Base-by-base conservation (phyloP, 2,888 invertebrate species). In the Calliscelio sp. region DNA sequence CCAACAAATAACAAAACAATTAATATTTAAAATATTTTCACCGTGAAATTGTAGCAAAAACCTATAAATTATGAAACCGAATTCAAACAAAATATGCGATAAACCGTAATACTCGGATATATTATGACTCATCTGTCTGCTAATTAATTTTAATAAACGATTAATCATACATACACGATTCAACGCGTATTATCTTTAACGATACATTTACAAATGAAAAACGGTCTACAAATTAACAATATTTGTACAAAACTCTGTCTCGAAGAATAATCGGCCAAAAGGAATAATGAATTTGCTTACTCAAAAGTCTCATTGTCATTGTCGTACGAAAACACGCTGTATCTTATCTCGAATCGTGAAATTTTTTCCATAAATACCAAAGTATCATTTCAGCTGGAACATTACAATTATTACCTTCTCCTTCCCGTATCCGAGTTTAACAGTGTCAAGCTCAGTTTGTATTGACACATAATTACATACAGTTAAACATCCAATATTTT, bases 341-440 rank as follows among this genome's bases (percentile, higher is more conserved):
- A 74, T 81, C 81, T 74, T 81, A 81, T 81, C 68, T 44, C 20
- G 66, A 28, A 81, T 81, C 63, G 74, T 44, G 63, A 57, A 20
- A 74, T 28, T 74, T 68, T 78, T 79, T 70, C 79, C 71, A 71
- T 79, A 79, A 73, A 66, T 73, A 59, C 44, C 28, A 22, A 61
- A 61, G 59, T 79, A 81, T 81, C 74, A 51, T 81, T 81, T 68
- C 81, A 81, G 73, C 24, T 81, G 81, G 28, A 78, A 70, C 55
- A 78, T 51, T 65, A 66, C 65, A 75, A 75, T 75, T 66, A 75
- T n/a, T n/a, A n/a, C n/a, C 38, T 46, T 44, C 55, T 55, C 32
- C 38, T 32, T 44, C 35, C 14, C 35, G 18, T 4, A 10, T 25
- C 16, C 46, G 14, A n/a, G n/a, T 55, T 55, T 6, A 8, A 11